Conservation (phyloP, 2,888 invertebrate genomes). For the Macrophya alboannulata region DNA sequence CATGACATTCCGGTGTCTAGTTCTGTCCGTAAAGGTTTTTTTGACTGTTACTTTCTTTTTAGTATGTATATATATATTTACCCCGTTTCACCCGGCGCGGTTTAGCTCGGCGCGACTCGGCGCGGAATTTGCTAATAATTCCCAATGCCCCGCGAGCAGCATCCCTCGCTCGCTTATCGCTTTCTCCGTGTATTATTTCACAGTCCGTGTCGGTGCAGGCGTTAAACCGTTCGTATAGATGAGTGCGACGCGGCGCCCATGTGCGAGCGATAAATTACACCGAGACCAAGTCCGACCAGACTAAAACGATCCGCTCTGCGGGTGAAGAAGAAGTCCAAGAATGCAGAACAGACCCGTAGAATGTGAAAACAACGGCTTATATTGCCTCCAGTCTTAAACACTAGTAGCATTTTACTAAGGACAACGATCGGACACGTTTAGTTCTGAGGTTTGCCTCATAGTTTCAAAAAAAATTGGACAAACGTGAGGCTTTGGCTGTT, state of each 20-base stretch:
- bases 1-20: slow-evolving; percentile 43
- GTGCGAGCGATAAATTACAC: slow-evolving; percentile 72
- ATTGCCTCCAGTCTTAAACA: slow-evolving; percentile 31
- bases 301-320: slow-evolving; percentile 36
- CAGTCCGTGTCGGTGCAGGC: slow-evolving; percentile 14
- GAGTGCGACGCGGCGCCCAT: slow-evolving; percentile 63
- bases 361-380: slow-evolving; percentile 58
- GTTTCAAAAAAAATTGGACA: neutral
- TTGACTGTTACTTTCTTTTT: slow-evolving; percentile 6
- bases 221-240: slow-evolving; percentile 1
- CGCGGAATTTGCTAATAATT: slow-evolving; percentile 64
- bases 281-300: slow-evolving; percentile 56
- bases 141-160: slow-evolving; percentile 59
- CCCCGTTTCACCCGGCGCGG: slow-evolving; percentile 51
- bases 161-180: slow-evolving; percentile 61
- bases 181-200: slow-evolving; percentile 55
- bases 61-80: slow-evolving; percentile 25
- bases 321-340: slow-evolving; percentile 51
- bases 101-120: neutral
- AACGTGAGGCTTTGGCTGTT: neutral
- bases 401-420: slow-evolving; percentile 30
- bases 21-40: slow-evolving; percentile 32
- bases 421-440: slow-evolving; percentile 23
- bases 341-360: slow-evolving; percentile 55
- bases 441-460: neutral